These are phyloP conservation scores for Neopelma chrysocephalum DNA, from an alignment of 2,797 vertebrate species.

Conservation along the genomic window DNA sequence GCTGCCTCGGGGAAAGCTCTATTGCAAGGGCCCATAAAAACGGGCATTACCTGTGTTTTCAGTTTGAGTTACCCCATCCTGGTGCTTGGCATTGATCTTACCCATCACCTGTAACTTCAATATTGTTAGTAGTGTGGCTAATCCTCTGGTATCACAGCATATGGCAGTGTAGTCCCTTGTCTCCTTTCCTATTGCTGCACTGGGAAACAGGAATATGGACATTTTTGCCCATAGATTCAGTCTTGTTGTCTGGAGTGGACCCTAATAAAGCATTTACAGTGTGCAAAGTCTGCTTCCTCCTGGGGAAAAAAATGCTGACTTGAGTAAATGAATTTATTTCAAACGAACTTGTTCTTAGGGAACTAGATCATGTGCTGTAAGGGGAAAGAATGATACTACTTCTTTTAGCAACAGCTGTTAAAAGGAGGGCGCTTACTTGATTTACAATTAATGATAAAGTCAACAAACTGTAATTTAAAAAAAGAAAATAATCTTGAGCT, in stretches of 20 bases:
- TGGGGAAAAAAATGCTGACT: not conserved
- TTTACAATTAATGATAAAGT: not conserved
- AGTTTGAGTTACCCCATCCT: not conserved
- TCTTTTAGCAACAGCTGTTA: conserved; percentile 1
- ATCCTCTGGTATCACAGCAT: not conserved
- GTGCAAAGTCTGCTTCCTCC: not conserved
- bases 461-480: not conserved
- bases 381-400: not conserved
- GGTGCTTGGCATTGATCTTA: not conserved
- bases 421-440: not conserved
- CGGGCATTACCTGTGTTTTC: not conserved
- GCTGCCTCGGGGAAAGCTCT: not conserved
- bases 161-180: not conserved
- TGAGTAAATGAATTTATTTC: not conserved
- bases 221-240: not conserved
- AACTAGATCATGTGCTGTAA: not conserved
- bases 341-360: not conserved
- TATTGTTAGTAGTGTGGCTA: not conserved
- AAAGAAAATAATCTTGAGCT: not conserved
- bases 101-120: not conserved
- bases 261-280: not conserved
- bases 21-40: not conserved
- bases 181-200: not conserved
- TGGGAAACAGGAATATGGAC: not conserved
- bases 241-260: not conserved